A percentile compares a stretch with the other conserved stretches of the same genome.
Evolutionary conservation across 2,797 vertebrate species (phyloP).

Genomic region (Allobates femoralis): DNA sequence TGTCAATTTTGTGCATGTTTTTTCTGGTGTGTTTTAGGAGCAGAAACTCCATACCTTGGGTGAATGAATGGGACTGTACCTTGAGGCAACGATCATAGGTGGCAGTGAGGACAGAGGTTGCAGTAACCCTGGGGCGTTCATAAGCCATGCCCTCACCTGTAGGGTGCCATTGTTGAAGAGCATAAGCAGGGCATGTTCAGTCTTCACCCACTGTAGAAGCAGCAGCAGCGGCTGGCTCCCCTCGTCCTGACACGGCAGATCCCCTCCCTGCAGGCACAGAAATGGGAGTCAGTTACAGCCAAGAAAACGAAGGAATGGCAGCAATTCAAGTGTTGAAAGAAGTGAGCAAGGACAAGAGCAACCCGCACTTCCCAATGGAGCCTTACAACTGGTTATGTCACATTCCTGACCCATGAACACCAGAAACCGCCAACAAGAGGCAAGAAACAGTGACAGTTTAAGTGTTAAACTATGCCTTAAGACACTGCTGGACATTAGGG

Average conservation of each 20-base stretch:
- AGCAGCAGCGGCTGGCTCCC: slow-evolving; percentile 74
- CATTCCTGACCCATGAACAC: slow-evolving; percentile 31
- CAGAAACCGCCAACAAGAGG: not conserved
- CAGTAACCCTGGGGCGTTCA: not conserved
- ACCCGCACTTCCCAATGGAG: not conserved
- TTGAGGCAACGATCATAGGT: too few species aligned
- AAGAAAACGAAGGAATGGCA: not conserved
- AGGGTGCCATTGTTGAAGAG: slow-evolving; percentile 94
- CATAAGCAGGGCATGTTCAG: slow-evolving; percentile 95
- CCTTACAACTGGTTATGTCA: not conserved
- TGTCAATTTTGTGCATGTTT: too few species aligned
- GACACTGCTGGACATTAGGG: not conserved
- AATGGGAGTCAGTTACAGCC: not conserved
- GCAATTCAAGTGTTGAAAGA: not conserved
- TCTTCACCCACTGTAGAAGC: slow-evolving; percentile 97
- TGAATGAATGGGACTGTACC: too few species aligned
- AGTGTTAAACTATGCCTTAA: not conserved
- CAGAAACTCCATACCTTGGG: too few species aligned
- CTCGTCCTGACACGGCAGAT: slow-evolving; percentile 83
- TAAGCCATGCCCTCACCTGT: slow-evolving; percentile 86
- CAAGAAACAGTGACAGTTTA: not conserved
- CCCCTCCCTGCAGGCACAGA: slow-evolving; percentile 83
- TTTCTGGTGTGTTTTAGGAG: too few species aligned
- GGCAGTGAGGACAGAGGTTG: too few species aligned
- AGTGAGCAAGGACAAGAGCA: not conserved